phyloP scores from a whole-genome alignment of 1,140 invertebrate species.

The Heliconius eleuchia region DNA sequence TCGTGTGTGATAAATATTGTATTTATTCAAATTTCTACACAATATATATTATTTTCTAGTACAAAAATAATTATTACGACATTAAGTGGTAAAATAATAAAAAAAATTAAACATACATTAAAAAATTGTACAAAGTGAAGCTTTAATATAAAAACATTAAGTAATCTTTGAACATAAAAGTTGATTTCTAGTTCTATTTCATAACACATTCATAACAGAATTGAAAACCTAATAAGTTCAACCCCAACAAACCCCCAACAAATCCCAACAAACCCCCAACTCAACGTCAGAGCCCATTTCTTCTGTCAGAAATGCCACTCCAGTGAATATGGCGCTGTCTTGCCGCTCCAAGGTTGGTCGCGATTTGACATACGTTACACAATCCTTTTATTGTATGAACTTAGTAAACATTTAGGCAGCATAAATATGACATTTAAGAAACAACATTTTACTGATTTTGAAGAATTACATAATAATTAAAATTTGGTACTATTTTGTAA shows the following conservation, averaged over 20 bases:
- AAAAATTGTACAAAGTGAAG: background rate
- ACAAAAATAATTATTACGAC: no score
- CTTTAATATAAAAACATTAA: background rate
- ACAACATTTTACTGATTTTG: no score
- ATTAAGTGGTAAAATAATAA: no score
- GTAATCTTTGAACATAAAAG: background rate
- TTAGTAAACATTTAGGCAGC: background rate
- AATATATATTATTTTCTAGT: no score
- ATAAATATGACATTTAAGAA: no score
- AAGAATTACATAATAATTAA: no score
- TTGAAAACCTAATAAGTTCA: conserved; percentile 9
- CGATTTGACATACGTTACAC: conserved; percentile 13
- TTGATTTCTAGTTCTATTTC: background rate
- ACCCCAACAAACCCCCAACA: background rate
- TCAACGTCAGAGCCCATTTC: conserved; percentile 15
- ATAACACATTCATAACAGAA: background rate
- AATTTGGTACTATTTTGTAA: no score
- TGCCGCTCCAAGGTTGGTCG: conserved; percentile 1
- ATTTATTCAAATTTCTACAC: no score
- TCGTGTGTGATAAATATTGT: no score
- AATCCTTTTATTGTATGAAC: conserved; percentile 5
- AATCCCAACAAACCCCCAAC: background rate
- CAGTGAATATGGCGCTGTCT: conserved; percentile 15
- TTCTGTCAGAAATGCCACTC: conserved; percentile 22
- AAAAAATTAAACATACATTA: no score